Evolutionary conservation across 2,797 vertebrate species (phyloP), one percentile per base, ranked within the genome.

Genomic region (Microctenopoma stevenorrisi): DNA sequence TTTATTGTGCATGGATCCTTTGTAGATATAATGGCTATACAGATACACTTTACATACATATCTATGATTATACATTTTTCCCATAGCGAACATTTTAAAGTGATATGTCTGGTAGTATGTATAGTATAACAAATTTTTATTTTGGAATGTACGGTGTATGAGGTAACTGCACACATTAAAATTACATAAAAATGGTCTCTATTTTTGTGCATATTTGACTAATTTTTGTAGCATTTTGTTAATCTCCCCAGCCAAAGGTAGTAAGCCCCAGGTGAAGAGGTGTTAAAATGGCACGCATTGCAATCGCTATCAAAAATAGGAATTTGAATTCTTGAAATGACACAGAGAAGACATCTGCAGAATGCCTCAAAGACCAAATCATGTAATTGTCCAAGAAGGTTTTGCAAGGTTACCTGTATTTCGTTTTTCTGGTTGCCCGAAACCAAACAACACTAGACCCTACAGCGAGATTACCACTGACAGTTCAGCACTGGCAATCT

Each of bases 91-190:
- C 96, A 96, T 94, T 96, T 96, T 92, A 95, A 97, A 95, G 94
- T 97, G 96, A 96, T 97, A 97, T 97, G 96, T 96, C 94, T 96
- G 95, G 95, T 96, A 96, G 94, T 96, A 96, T 96, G 94, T 95
- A 95, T 89, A 92, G 90, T 93, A 93, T 95, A 96, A 94, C 89
- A 88, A 97, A 95, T 95, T 95, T 95, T 93, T 86, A 91, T 95
- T 97, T 98, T 98, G 97, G 96, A 98, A 98, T 98, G 96, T 98
- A 98, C 94, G 96, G 94, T 96, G 94, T 96, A 96, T 97, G 97
- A 97, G 97, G 96, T 98, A 98, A 94, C 92, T 92, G 93, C 92
- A 94, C 94, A 97, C 96, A 97, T 97, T 96, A 97, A 96, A 96
- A 96, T 96, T 95, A 97, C 96, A 96, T 97, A 96, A 97, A 98